phyloP scores from a whole-genome alignment of 2,888 invertebrate species.

The Drosophila lutescens region DNA sequence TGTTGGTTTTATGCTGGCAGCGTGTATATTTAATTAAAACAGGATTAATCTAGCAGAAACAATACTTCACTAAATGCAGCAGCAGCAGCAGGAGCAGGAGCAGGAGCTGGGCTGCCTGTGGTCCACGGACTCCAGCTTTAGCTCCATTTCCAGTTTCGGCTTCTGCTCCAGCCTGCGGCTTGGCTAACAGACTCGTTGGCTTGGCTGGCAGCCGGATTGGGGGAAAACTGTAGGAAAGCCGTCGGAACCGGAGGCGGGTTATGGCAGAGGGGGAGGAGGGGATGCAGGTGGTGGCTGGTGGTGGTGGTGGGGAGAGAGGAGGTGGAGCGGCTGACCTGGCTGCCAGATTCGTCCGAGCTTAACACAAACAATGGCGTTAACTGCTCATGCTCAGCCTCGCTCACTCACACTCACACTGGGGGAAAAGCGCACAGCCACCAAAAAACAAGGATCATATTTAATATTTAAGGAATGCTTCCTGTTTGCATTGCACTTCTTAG shows the following conservation, averaged over 20 bases:
- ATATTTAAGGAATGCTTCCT: conserved; percentile 1
- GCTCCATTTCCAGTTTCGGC: conserved; percentile 20
- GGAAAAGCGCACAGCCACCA: too few relatives aligned
- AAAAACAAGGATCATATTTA: background rate
- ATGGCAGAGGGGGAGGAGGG: background rate
- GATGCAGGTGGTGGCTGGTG: background rate
- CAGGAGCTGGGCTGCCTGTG: conserved; percentile 24
- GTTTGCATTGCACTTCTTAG: conserved; percentile 1
- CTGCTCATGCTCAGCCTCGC: conserved; percentile 36
- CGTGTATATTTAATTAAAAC: conserved; percentile 81
- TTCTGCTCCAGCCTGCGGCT: conserved; percentile 58
- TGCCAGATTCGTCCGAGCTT: conserved; percentile 62
- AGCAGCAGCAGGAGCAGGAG: conserved; percentile 56
- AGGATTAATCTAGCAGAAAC: conserved; percentile 81
- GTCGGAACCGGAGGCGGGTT: background rate
- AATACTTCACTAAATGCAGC: conserved; percentile 80
- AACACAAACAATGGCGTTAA: conserved; percentile 73
- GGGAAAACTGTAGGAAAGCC: background rate
- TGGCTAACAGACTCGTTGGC: conserved; percentile 76
- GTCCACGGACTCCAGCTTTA: conserved; percentile 29
- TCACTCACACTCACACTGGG: conserved; percentile 20
- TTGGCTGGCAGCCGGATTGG: conserved; percentile 47
- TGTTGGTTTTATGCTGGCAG: conserved; percentile 81
- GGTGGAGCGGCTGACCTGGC: conserved; percentile 42
- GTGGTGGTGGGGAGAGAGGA: background rate